A percentile compares a stretch with the other conserved stretches of the same genome.
These are phyloP conservation scores for Halocynthia roretzi DNA, from an alignment of 23 tunicate species.

Conservation along the genomic window DNA sequence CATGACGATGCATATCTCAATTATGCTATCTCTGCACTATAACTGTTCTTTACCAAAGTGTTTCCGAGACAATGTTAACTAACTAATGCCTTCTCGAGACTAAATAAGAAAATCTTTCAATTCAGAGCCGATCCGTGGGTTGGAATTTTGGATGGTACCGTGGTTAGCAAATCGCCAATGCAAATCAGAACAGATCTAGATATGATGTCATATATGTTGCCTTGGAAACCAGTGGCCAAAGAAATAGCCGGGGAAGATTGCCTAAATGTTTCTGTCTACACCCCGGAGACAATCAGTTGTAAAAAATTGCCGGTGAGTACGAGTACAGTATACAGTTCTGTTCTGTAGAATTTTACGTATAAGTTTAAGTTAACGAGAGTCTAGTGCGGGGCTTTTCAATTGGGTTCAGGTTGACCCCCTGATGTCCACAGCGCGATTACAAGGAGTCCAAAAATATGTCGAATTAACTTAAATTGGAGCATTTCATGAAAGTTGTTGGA, in stretches of 20 bases:
- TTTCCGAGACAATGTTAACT: too few relatives aligned
- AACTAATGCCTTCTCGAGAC: too few relatives aligned
- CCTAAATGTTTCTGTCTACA: slow-evolving; percentile 38
- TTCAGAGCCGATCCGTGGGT: slow-evolving; percentile 39
- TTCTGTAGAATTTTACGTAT: neutral
- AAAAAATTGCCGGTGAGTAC: slow-evolving; percentile 21
- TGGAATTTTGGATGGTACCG: slow-evolving; percentile 16
- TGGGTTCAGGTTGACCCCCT: too few relatives aligned
- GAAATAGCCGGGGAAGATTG: slow-evolving; percentile 34
- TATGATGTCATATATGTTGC: neutral
- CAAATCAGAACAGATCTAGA: neutral
- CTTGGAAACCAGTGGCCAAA: slow-evolving; percentile 5
- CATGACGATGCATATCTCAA: too few relatives aligned
- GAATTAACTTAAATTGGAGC: too few relatives aligned
- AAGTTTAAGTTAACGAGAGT: too few relatives aligned
- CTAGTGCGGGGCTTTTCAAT: too few relatives aligned
- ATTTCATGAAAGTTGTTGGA: too few relatives aligned
- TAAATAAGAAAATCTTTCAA: neutral
- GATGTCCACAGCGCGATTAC: too few relatives aligned
- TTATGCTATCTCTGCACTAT: too few relatives aligned
- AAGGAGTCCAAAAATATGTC: too few relatives aligned
- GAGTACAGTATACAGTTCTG: neutral
- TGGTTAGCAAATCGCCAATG: slow-evolving; percentile 12
- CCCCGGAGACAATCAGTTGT: slow-evolving; percentile 4
- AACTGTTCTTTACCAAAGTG: too few relatives aligned